Percentiles rank a stretch among this genome's conserved stretches.
phyloP scores from a whole-genome alignment of 2,797 vertebrate genomes.

The Steatocranus sp. region DNA sequence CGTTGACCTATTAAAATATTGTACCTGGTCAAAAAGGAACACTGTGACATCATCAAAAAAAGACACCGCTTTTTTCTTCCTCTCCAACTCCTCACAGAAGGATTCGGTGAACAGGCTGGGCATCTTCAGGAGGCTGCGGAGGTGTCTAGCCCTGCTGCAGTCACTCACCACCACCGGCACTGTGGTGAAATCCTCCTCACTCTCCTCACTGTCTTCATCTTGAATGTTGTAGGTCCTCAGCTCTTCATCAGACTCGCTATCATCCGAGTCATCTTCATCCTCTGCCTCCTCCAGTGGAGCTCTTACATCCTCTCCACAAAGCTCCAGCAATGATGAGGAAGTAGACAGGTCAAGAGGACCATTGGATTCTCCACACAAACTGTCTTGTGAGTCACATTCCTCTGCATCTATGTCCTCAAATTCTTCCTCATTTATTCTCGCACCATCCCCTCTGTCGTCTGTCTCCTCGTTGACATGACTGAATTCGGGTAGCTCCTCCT shows the following conservation, averaged over 20 bases:
- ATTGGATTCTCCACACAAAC: conserved; percentile 57
- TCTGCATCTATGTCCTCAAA: conserved; percentile 70
- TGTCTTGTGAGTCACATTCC: conserved; percentile 60
- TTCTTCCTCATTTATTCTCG: conserved; percentile 58
- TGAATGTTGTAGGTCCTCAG: conserved; percentile 90
- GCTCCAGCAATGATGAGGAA: conserved; percentile 66
- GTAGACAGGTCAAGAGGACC: conserved; percentile 57
- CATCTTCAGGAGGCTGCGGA: conserved; percentile 93
- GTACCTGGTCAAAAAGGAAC: conserved; percentile 98
- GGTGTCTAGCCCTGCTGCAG: conserved; percentile 80
- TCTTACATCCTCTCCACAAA: conserved; percentile 63
- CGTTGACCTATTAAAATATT: background rate
- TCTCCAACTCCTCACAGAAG: conserved; percentile 86
- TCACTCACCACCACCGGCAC: conserved; percentile 93
- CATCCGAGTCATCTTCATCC: conserved; percentile 89
- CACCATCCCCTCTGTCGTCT: conserved; percentile 30
- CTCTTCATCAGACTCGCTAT: conserved; percentile 95
- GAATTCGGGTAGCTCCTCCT: conserved; percentile 82
- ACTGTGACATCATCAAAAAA: conserved; percentile 97
- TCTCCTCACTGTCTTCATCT: conserved; percentile 92
- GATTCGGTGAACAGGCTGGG: conserved; percentile 81
- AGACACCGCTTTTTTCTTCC: conserved; percentile 95
- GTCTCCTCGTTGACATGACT: conserved; percentile 54
- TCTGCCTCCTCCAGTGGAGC: conserved; percentile 76
- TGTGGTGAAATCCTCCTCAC: conserved; percentile 70